These are phyloP conservation scores for Rosalia funebris DNA, from an alignment of 2,888 invertebrate species.

Conservation along the genomic window DNA sequence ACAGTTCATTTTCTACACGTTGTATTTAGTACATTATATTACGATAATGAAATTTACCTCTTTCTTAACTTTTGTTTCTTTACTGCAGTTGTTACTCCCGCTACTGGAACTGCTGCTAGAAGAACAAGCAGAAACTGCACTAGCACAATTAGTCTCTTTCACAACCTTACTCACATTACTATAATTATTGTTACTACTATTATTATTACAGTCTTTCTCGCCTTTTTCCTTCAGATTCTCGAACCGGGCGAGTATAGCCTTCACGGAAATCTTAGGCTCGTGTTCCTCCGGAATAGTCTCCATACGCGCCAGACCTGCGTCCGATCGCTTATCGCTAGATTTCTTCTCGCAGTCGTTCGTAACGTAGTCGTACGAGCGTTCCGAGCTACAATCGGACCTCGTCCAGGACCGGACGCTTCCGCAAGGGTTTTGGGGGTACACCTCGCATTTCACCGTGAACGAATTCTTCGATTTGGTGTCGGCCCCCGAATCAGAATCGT, in stretches of 20 bases:
- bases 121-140: slow-evolving; percentile 27
- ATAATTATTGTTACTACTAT: slow-evolving; percentile 25
- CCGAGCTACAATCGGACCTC: slow-evolving; percentile 51
- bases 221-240: slow-evolving; percentile 67
- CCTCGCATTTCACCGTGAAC: slow-evolving; percentile 61
- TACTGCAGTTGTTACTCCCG: background rate
- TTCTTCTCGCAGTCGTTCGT: slow-evolving; percentile 46
- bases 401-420: slow-evolving; percentile 55
- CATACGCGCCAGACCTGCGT: slow-evolving; percentile 66
- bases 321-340: slow-evolving; percentile 42
- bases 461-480: slow-evolving; percentile 63
- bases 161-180: slow-evolving; percentile 19
- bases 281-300: slow-evolving; percentile 85
- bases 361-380: slow-evolving; percentile 52
- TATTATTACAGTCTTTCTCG: slow-evolving; percentile 34
- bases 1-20: too few relatives aligned
- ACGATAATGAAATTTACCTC: slow-evolving; percentile 20
- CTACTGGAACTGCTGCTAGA: slow-evolving; percentile 15
- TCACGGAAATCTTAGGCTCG: slow-evolving; percentile 85
- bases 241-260: slow-evolving; percentile 83
- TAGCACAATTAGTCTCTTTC: slow-evolving; percentile 28
- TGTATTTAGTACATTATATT: too few relatives aligned
- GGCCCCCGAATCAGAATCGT: slow-evolving; percentile 73
- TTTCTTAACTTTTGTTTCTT: slow-evolving; percentile 8
- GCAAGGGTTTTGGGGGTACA: slow-evolving; percentile 58